phyloP scores from a whole-genome alignment of 2,888 invertebrate genomes.

The Yponomeuta evonymella region DNA sequence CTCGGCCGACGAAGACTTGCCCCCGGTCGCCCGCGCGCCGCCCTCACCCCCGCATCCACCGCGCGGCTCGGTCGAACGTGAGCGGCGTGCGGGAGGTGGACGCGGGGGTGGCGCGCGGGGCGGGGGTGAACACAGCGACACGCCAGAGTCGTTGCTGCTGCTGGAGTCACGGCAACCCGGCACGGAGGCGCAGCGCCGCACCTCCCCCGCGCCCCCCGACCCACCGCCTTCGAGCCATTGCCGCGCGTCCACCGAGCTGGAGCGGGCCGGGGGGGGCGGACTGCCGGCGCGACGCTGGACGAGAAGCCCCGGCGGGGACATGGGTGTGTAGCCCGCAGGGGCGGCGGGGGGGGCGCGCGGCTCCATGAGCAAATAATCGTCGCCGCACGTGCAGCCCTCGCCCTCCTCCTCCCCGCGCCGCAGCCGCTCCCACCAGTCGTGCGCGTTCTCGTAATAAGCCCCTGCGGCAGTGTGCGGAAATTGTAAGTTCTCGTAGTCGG shows the following conservation, averaged over 20 bases:
- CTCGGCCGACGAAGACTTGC: conserved; percentile 85
- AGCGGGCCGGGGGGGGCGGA: conserved; percentile 65
- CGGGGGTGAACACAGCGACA: conserved; percentile 80
- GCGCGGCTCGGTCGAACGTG: conserved; percentile 81
- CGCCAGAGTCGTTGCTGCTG: conserved; percentile 88
- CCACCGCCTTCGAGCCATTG: conserved; percentile 40
- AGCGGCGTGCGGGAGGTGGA: conserved; percentile 79
- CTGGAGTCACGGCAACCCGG: conserved; percentile 86
- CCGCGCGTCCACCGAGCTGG: conserved; percentile 81
- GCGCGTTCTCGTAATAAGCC: conserved; percentile 86
- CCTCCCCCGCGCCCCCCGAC: conserved; percentile 32
- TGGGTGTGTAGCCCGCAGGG: conserved; percentile 80
- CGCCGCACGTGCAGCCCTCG: conserved; percentile 30
- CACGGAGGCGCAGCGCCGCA: conserved; percentile 47
- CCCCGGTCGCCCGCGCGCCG: conserved; percentile 39
- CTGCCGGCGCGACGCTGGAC: conserved; percentile 78
- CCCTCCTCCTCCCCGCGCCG: conserved; percentile 37
- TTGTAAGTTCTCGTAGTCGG: conserved; percentile 84
- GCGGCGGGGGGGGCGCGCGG: conserved; percentile 57
- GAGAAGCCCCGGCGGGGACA: conserved; percentile 78
- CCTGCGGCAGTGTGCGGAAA: conserved; percentile 82
- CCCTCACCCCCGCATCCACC: conserved; percentile 62
- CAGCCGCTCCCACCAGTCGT: conserved; percentile 75
- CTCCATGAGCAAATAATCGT: conserved; percentile 83
- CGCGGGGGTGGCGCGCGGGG: conserved; percentile 74